Conservation (phyloP, 2,888 invertebrate genomes). For the Thera britannica region DNA sequence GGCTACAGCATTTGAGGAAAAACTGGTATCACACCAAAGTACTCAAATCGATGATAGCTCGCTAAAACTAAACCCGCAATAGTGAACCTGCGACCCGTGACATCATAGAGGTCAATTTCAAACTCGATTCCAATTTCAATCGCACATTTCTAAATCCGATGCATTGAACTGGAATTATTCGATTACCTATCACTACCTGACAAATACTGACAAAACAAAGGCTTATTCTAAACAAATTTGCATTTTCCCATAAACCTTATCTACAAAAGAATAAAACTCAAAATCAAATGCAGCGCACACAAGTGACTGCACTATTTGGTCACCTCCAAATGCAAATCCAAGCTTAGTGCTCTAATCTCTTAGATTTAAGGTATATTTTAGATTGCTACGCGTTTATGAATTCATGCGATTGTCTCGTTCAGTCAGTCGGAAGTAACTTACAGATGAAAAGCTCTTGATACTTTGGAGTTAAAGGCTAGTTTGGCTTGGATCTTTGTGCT, state of each 20-base stretch:
- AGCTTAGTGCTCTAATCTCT: conserved; percentile 3
- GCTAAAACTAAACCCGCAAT: no score
- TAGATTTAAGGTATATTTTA: conserved; percentile 12
- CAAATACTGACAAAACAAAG: conserved; percentile 27
- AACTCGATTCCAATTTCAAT: neutral
- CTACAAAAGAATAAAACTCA: neutral
- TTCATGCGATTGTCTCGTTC: conserved; percentile 6
- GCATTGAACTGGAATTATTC: conserved; percentile 23
- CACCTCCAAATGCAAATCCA: neutral
- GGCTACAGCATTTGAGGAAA: no score
- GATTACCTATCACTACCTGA: conserved; percentile 21
- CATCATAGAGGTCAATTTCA: no score
- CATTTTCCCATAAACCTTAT: conserved; percentile 9
- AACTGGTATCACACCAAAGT: no score
- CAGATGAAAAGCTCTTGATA: conserved; percentile 20
- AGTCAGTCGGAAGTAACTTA: conserved; percentile 9
- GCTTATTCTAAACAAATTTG: neutral
- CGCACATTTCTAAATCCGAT: conserved; percentile 18
- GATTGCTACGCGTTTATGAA: conserved; percentile 12
- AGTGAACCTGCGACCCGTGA: no score
- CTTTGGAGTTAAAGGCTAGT: conserved; percentile 9
- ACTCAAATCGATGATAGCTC: no score
- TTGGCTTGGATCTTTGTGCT: conserved; percentile 10
- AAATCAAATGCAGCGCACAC: conserved; percentile 5
- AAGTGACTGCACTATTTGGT: conserved; percentile 15